These are phyloP conservation scores for Ophthalmolycus amberensis DNA, from an alignment of 2,113 vertebrate genomes.

Conservation along the genomic window DNA sequence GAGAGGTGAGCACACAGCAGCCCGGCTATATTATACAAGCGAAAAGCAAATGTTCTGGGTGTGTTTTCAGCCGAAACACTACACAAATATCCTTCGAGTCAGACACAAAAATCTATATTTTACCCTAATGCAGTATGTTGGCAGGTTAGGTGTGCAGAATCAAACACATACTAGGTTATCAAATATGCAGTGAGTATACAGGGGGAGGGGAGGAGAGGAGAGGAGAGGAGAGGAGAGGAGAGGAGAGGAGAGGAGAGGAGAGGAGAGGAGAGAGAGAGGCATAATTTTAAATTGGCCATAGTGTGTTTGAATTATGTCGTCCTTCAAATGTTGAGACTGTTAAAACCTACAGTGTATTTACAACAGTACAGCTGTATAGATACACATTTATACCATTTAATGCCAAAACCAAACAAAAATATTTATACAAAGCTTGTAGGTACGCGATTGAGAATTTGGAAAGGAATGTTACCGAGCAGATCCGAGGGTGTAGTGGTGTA, in stretches of 20 bases:
- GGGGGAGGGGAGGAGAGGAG: constrained; percentile 15
- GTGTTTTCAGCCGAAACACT: background rate
- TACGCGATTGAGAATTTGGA: background rate
- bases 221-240: no score
- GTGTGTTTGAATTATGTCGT: constrained; percentile 6
- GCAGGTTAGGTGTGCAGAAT: constrained; percentile 33
- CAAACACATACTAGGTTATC: constrained; percentile 48
- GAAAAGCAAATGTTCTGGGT: constrained; percentile 11
- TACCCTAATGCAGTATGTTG: constrained; percentile 48
- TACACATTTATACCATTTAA: background rate
- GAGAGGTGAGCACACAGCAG: background rate
- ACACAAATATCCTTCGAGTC: constrained; percentile 16
- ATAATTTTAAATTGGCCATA: background rate
- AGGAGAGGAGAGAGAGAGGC: background rate
- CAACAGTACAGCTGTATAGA: background rate
- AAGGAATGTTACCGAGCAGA: background rate
- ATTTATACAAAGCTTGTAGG: background rate
- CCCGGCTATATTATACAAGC: background rate
- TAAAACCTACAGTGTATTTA: background rate
- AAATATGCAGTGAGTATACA: constrained; percentile 64
- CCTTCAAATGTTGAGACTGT: background rate
- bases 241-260: no score
- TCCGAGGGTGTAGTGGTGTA: background rate
- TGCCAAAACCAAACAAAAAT: no score
- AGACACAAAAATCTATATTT: constrained; percentile 54